A percentile compares a stretch with the other conserved stretches of the same genome.
Evolutionary conservation across 2,113 vertebrate species (phyloP).

Genomic region (Desmodus rotundus): DNA sequence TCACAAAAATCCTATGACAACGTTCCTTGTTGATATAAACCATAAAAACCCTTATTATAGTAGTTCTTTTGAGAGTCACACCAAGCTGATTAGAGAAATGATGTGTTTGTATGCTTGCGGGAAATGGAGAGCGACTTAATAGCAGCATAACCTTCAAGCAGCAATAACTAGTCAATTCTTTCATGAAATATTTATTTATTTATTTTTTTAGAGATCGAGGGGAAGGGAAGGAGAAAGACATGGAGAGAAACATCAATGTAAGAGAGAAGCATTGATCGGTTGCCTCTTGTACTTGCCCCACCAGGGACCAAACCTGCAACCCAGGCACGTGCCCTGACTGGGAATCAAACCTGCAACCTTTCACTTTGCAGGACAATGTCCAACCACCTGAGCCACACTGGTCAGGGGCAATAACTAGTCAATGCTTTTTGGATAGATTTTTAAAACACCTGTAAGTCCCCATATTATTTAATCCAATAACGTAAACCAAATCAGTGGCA

Average conservation of each 20-base stretch:
- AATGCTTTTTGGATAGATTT: neutral
- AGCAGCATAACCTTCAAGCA: neutral
- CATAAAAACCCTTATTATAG: neutral
- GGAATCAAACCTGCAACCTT: no score
- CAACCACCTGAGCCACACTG: no score
- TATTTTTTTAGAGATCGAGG: no score
- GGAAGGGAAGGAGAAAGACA: no score
- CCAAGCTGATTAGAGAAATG: neutral
- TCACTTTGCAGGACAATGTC: no score
- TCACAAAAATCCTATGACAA: neutral
- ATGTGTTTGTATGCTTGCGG: accelerated
- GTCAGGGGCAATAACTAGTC: neutral
- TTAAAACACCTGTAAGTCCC: neutral
- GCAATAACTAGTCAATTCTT: neutral
- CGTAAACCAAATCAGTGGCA: neutral
- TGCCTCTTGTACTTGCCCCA: no score
- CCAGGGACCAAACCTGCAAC: no score
- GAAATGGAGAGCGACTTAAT: neutral
- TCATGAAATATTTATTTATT: no score
- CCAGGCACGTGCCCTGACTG: no score
- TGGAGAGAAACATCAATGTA: no score
- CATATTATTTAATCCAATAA: neutral
- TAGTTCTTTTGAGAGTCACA: neutral
- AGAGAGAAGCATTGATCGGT: no score
- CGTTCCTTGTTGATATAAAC: neutral